These are phyloP conservation scores for Venturia canescens DNA, from an alignment of 1,140 invertebrate species.

Conservation along the genomic window DNA sequence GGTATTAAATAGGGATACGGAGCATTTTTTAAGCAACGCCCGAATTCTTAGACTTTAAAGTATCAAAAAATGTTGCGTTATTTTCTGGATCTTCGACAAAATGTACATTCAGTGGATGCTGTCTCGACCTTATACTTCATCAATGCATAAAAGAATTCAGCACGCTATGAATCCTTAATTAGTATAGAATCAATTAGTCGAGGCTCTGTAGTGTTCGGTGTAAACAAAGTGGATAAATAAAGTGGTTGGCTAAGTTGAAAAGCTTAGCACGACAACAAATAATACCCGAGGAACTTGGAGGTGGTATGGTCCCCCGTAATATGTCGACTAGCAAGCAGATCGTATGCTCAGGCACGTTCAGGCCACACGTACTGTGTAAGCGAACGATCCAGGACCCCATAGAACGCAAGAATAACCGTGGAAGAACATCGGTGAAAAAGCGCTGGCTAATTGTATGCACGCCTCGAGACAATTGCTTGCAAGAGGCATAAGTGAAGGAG, in stretches of 20 bases:
- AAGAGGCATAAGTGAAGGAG: constrained; percentile 56
- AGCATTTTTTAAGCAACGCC: too few species aligned
- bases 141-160: neutral
- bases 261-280: neutral
- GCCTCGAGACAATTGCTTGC: constrained; percentile 67
- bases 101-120: neutral
- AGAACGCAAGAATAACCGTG: constrained; percentile 65
- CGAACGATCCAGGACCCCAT: constrained; percentile 54
- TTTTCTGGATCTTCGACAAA: too few species aligned
- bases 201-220: neutral
- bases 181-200: neutral
- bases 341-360: constrained; percentile 68
- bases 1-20: too few species aligned
- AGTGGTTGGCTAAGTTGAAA: constrained; percentile 7
- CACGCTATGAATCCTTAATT: neutral
- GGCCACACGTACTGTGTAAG: constrained; percentile 60
- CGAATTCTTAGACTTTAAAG: too few species aligned
- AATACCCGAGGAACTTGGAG: constrained; percentile 22
- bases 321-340: constrained; percentile 66
- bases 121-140: neutral
- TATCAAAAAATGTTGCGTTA: too few species aligned
- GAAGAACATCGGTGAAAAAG: constrained; percentile 67
- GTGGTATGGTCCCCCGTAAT: constrained; percentile 17
- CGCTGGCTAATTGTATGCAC: constrained; percentile 70
- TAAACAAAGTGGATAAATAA: neutral